Evolutionary conservation across 2,113 vertebrate genomes (phyloP).

Genomic region (Toxotes chatareus): DNA sequence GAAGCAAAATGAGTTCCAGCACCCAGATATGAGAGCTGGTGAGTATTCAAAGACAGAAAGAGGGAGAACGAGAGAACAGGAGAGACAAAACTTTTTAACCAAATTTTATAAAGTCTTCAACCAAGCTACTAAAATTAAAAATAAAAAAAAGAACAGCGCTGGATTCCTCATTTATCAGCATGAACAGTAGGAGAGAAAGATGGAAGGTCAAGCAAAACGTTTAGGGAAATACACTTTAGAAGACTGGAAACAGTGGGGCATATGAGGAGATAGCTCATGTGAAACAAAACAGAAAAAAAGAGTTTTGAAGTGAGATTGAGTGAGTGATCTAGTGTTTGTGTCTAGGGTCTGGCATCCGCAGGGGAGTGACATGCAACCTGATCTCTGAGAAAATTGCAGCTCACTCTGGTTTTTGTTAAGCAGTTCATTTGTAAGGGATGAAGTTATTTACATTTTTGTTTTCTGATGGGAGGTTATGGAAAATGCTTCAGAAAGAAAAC

Average conservation of each 20-base stretch:
- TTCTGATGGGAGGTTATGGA: too few relatives aligned
- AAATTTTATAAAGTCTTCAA: neutral
- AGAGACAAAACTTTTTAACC: rapidly evolving
- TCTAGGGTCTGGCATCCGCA: neutral
- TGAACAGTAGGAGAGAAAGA: too few relatives aligned
- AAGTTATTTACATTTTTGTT: too few relatives aligned
- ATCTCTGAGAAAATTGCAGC: too few relatives aligned
- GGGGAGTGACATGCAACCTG: neutral
- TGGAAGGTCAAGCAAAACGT: neutral
- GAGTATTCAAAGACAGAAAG: slow-evolving; percentile 6
- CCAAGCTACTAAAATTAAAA: neutral
- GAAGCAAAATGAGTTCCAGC: slow-evolving; percentile 28
- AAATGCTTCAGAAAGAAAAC: too few relatives aligned
- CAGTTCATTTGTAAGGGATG: too few relatives aligned
- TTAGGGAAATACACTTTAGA: neutral
- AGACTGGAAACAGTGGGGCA: neutral
- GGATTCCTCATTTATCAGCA: too few relatives aligned
- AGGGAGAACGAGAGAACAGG: neutral
- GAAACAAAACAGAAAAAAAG: too few relatives aligned
- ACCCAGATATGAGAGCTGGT: slow-evolving; percentile 8
- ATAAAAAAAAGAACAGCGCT: neutral
- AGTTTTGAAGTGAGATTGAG: neutral
- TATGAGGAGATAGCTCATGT: neutral
- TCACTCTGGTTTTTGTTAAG: too few relatives aligned
- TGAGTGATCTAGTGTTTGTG: neutral